These are phyloP conservation scores for Steinernema hermaphroditum DNA, from an alignment of 2,888 invertebrate species.

Conservation along the genomic window DNA sequence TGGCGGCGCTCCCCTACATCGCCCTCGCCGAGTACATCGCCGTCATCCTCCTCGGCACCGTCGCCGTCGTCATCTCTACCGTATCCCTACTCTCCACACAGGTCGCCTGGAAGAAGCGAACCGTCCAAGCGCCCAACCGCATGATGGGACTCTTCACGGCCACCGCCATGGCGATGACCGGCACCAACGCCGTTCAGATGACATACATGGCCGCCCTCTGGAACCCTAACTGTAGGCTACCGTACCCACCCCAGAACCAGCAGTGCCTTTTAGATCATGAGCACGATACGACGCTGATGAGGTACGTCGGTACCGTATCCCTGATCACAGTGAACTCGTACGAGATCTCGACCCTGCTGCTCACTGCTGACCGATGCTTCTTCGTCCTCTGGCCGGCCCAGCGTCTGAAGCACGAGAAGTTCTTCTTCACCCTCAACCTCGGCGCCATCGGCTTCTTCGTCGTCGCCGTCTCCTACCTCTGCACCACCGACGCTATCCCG, in stretches of 20 bases:
- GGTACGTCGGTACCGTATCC: conserved; percentile 4
- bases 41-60: conserved; percentile 15
- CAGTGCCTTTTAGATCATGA: neutral
- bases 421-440: neutral
- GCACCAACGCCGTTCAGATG: conserved; percentile 22
- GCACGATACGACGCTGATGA: conserved; percentile 24
- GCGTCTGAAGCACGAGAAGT: conserved; percentile 14
- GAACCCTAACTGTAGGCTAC: conserved; percentile 17
- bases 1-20: conserved; percentile 19
- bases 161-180: conserved; percentile 24
- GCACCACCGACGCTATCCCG: neutral
- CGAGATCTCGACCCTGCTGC: conserved; percentile 12
- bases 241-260: neutral
- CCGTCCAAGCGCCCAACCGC: conserved; percentile 21
- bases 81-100: conserved; percentile 17
- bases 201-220: conserved; percentile 6
- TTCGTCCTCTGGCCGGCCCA: conserved; percentile 21
- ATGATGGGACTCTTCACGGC: conserved; percentile 27
- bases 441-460: conserved; percentile 6
- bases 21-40: conserved; percentile 27
- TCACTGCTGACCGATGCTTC: conserved; percentile 23
- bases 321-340: conserved; percentile 21
- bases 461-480: neutral
- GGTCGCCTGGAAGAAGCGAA: conserved; percentile 24
- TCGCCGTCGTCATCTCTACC: conserved; percentile 26